These are phyloP conservation scores for Chlamydotis undulata DNA, from an alignment of 2,113 vertebrate species.

Conservation along the genomic window DNA sequence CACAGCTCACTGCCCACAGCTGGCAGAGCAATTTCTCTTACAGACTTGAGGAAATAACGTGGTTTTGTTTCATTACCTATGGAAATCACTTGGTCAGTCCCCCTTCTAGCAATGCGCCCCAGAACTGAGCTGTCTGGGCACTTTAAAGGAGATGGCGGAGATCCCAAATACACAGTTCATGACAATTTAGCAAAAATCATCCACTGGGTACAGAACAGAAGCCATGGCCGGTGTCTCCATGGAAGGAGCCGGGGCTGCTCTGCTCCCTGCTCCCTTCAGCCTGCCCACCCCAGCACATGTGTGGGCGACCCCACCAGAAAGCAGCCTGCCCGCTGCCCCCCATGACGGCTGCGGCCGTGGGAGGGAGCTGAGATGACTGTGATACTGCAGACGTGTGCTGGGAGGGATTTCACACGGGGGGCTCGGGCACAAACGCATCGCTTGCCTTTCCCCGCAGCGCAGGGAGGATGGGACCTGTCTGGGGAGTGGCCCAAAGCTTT, in stretches of 20 bases:
- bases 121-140: neutral
- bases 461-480: neutral
- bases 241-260: neutral
- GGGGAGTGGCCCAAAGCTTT: neutral
- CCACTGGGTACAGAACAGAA: neutral
- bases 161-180: neutral
- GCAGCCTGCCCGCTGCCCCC: neutral
- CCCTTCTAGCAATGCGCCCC: neutral
- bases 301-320: neutral
- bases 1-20: neutral
- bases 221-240: neutral
- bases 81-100: neutral
- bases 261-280: neutral
- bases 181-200: neutral
- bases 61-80: neutral
- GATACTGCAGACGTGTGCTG: fast-evolving
- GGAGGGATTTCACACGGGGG: neutral
- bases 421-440: neutral
- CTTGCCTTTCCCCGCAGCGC: neutral
- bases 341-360: fast-evolving
- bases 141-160: neutral
- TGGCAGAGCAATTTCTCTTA: neutral
- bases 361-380: neutral
- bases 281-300: neutral
- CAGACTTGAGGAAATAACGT: neutral